Evolutionary conservation across 2,888 invertebrate species (phyloP), one percentile per base, ranked within the genome.

Genomic region (Cosmopolites sordidus): DNA sequence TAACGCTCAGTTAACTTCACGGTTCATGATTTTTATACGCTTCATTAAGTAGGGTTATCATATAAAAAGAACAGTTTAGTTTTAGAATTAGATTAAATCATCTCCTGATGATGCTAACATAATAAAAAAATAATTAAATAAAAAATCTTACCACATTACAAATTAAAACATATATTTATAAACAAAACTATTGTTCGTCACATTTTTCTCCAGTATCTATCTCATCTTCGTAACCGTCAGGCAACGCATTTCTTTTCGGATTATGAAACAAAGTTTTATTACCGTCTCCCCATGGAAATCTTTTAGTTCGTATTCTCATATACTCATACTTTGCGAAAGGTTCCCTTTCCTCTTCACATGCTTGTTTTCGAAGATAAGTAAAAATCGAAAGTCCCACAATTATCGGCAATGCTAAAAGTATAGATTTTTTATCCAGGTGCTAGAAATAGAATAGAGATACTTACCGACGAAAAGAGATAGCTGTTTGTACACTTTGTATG

Each of bases 251-350:
- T 58, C 78, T 72, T 61, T 84, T 80, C 47, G 87, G 84, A 75
- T 92, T 92, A 78, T 93, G 92, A 81, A 94, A 92, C 54, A 93
- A 76, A 2, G 83, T 78, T 69, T 87, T 84, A 71, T 85, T 83
- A 59, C 94, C 94, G 66, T 93, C 92, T 62, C 92, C 90, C 93
- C 93, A 94, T 39, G 92, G 92, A 79, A 91, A 94, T 60, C 85
- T 81, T 84, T 90, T 92, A 60, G 78, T 83, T 3, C 92, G 82
- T 41, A 88, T 74, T 16, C 86, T 78, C 75, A 94, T 62, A 70
- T 89, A 86, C 0, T 89, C 88, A 64, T 88, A 91, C n/a, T 85
- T 78, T 0, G 84, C 71, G 64, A 91, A 93, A 60, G 83, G 83
- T 0, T 86, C 85, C 22, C 82, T 79, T 15, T 76, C 72, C 8